Base-by-base conservation (phyloP, 2,113 vertebrate genomes). In the Lipophrys pholis region DNA sequence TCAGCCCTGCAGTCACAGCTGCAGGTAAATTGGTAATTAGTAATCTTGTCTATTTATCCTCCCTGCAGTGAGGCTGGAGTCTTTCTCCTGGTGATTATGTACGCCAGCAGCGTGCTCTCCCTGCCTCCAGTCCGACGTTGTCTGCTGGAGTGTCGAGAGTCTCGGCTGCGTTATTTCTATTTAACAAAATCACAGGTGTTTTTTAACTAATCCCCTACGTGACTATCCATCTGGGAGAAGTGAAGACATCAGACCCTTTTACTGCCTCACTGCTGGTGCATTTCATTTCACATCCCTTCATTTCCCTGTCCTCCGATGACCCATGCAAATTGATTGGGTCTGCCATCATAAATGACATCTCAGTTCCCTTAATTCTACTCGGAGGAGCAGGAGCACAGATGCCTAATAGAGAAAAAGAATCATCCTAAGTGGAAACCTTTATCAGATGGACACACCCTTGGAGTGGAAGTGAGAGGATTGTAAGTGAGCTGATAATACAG, bases 21-120 rank as follows among this genome's bases (percentile, higher is more conserved):
- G 83, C 76, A 84, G 85, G 76, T 87, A 87, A 89, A 90, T 87
- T 90, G 87, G 74, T 87, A 86, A 90, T 90, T 87, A 86, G 81
- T 78, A 82, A 86, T 87, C 81, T 76, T 73, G 73, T 84, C 80
- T 87, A 85, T 89, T 87, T 87, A 79, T 86, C 79, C 82, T 62
- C 69, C 74, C 81, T 84, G 76, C 69, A 74, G 81, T 52, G 85
- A 78, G 61, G 58, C 68, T 78, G 55, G 48, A 85, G 70, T 78
- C 73, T 73, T 63, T 82, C 57, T 85, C 40, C 76, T 71, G 66
- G 70, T 77, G 78, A 84, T 85, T 76, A 73, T 82, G 43, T 40
- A 63, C 57, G 9, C 61, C 67, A 69, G 61, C 66, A 66, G 45
- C 58, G 55, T 73, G 61, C 64, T 78, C 69, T 55, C 46, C 45